Base-by-base conservation (phyloP, 2,113 vertebrate species). In the Scomber scombrus region DNA sequence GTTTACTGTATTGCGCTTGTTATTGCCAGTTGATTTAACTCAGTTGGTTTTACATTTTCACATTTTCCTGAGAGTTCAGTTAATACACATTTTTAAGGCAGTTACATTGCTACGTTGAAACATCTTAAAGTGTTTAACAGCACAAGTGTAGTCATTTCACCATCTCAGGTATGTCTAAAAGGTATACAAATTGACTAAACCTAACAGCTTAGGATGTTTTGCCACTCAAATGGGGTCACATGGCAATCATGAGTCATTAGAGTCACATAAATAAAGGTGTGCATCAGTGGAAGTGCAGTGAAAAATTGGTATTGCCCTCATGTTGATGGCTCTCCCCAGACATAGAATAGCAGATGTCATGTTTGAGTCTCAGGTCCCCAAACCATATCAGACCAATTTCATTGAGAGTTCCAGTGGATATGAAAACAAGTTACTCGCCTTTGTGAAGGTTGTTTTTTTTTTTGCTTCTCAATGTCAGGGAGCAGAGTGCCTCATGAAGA, bases 201-300 rank as follows among this genome's bases (percentile, higher is more conserved):
- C 45, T 56, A 29, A 71, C 34, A 62, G 29, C 14, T 55, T 43
- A 29, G 54, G 69, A 43, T 54, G 14, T 57, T 71, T 78, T 75
- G 19, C 23, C 69, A 69, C 45, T 54, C 40, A 71, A 70, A 75
- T 40, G 18, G 62, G 66, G 65, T 67, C 55, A 47, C 15, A 11
- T 40, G 0, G 2, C 3, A 64, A 64, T 46, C 0, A 15, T 47
- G 21, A 51, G 13, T 40, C 10, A 9, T 40, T 40, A 40, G 31
- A 51, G 23, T 52, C 50, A 13, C 18, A 19, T 64, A 29, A 56
- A 61, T 8, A 26, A 2, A 56, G 13, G n/a, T 11, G 55, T 45
- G 29, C 34, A 7, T 40, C 34, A 40, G 34, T 40, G 34, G 7
- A 40, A 40, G 34, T 9, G 34, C 34, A 40, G 34, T 40, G 18